phyloP scores from a whole-genome alignment of 2,888 invertebrate genomes.

The Acanthosepion lycidas region DNA sequence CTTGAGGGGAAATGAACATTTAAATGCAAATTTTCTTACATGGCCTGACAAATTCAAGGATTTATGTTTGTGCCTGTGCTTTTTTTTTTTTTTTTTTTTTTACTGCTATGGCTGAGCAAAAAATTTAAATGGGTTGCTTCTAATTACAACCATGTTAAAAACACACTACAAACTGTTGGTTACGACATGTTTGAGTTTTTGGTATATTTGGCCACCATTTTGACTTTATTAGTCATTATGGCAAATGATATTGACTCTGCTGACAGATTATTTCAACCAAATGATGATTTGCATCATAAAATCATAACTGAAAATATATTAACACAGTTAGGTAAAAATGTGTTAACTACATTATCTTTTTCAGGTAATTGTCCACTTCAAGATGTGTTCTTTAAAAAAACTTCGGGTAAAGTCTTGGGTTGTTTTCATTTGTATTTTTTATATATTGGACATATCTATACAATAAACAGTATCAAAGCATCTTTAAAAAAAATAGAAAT shows the following conservation, averaged over 20 bases:
- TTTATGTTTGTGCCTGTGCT: no score
- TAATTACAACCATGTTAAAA: background rate
- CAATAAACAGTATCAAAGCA: constrained; percentile 14
- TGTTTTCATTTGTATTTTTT: constrained; percentile 12
- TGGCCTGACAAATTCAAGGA: background rate
- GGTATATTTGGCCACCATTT: background rate
- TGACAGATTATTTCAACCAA: background rate
- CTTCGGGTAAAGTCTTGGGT: background rate
- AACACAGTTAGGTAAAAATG: background rate
- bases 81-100: background rate
- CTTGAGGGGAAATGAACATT: background rate
- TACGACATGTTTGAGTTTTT: background rate
- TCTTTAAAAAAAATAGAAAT: background rate
- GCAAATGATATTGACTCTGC: background rate
- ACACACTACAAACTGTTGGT: background rate
- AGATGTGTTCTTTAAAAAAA: background rate
- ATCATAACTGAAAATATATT: background rate
- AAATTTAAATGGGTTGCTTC: background rate
- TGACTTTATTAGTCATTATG: background rate
- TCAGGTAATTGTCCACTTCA: constrained; percentile 6
- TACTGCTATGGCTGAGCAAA: background rate
- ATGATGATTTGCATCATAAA: constrained; percentile 8
- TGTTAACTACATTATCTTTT: background rate
- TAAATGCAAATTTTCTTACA: background rate
- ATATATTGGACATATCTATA: constrained; percentile 33